Conservation (phyloP, 2,888 invertebrate genomes). For the Melanchra persicariae region DNA sequence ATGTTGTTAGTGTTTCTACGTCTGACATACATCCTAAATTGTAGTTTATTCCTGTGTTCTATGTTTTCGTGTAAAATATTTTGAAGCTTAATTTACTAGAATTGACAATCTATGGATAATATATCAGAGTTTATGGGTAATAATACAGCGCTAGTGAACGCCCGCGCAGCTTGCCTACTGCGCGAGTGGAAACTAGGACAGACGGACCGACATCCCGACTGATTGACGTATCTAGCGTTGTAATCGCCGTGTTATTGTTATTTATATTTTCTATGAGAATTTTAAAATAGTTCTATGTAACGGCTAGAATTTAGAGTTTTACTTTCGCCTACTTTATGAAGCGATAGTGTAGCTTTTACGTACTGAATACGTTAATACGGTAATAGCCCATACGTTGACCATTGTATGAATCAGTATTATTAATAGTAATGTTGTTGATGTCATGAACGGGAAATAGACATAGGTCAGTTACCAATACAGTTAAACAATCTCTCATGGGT, state of each 20-base stretch:
- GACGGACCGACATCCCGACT: slow-evolving; percentile 56
- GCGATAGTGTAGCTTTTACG: neutral
- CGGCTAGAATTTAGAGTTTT: slow-evolving; percentile 1
- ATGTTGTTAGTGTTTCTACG: neutral
- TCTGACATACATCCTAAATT: slow-evolving; percentile 16
- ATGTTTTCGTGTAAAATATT: slow-evolving; percentile 6
- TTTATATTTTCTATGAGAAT: slow-evolving; percentile 48
- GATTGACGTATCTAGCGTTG: slow-evolving; percentile 55
- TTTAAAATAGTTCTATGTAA: slow-evolving; percentile 32
- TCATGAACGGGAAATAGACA: neutral
- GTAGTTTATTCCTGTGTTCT: slow-evolving; percentile 23
- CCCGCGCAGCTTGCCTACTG: slow-evolving; percentile 48
- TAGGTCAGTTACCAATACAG: slow-evolving; percentile 12
- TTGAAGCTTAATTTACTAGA: slow-evolving; percentile 16
- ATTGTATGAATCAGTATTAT: neutral
- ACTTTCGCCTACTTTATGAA: neutral
- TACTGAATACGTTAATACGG: neutral
- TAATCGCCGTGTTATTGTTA: slow-evolving; percentile 56
- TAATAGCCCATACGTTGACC: neutral
- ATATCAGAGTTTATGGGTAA: slow-evolving; percentile 21
- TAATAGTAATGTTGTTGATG: neutral
- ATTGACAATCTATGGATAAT: slow-evolving; percentile 19
- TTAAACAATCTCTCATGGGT: neutral
- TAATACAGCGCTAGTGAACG: slow-evolving; percentile 39
- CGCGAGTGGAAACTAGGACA: slow-evolving; percentile 62